Base-by-base conservation (phyloP, 2,113 vertebrate species). In the Arenaria interpres region DNA sequence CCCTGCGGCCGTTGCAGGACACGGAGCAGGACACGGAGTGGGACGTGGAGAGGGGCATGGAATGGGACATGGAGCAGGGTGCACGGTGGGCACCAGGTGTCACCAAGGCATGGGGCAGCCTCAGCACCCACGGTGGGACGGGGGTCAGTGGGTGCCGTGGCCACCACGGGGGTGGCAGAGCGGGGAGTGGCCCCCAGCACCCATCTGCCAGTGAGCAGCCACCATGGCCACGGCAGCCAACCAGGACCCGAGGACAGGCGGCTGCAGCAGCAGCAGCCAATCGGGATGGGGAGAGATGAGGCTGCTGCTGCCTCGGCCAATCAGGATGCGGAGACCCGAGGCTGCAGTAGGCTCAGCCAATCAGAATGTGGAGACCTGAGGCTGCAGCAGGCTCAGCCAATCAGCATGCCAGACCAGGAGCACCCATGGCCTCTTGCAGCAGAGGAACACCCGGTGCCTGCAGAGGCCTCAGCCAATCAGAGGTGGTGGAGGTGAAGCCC, bases 1-100 rank as follows among this genome's bases (percentile, higher is more conserved):
- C 2, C 20, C 27, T 39, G 21, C 3, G 1, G 63, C 7, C 5
- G 14, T 17, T 1, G 7, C 1, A 7, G 46, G 1, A 5, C 8
- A 21, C 19, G 7, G 50, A 27, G 24, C 4, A 7, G 50, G 50
- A 25, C 50, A 15, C 8, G 15, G 51, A 53, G 56, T 2, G 6
- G 56, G 33, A n/a, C 4, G 12, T 8, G 32, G 32, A 21, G 54
- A 3, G 7, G 45, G 66, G 24, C 6, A 23, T 8, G 24, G 50
- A 45, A 9, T 5, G 18, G 45, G 50, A 25, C 50, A 10, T 4
- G 53, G 18, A 12, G 54, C 18, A 9, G 28, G 53, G 8, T 8
- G 22, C 56, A n/a, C 4, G 53, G 54, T 3, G 30, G 8, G 18
- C 2, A 10, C 33, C 57, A 6, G 59, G 35, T 6, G 2, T 6